Evolutionary conservation across 2,113 vertebrate genomes (phyloP).

Genomic region (Cheirogaleus medius): DNA sequence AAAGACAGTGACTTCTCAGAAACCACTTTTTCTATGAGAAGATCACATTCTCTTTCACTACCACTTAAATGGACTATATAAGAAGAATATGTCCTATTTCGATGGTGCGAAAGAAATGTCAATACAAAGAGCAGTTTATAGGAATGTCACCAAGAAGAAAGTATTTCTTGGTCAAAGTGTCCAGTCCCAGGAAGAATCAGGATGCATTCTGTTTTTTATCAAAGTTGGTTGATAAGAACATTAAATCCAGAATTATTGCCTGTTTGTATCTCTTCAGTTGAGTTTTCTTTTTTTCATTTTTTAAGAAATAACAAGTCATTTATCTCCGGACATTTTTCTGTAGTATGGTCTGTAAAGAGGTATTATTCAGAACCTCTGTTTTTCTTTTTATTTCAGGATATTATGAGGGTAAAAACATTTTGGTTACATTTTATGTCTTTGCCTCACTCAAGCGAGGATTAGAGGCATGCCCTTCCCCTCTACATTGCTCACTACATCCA

Average conservation of each 20-base stretch:
- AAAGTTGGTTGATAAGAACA: background rate
- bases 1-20: background rate
- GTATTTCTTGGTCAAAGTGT: background rate
- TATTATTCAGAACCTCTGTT: slow-evolving; percentile 25
- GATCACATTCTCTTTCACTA: background rate
- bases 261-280: background rate
- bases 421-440: too few relatives aligned
- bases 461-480: too few relatives aligned
- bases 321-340: slow-evolving; percentile 42
- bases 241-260: background rate
- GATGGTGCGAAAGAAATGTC: background rate
- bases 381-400: too few relatives aligned
- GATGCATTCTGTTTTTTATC: background rate
- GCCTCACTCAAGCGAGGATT: too few relatives aligned
- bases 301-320: slow-evolving; percentile 61
- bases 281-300: background rate
- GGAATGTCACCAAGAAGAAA: background rate
- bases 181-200: background rate
- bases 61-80: background rate
- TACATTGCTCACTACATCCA: too few relatives aligned
- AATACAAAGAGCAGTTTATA: background rate
- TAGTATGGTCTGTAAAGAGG: slow-evolving; percentile 14
- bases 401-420: too few relatives aligned
- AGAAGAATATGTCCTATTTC: background rate
- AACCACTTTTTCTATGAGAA: background rate